Evolutionary conservation across 2,888 invertebrate genomes (phyloP), one percentile per base, ranked within the genome.

Genomic region (Phragmatobia fuliginosa): DNA sequence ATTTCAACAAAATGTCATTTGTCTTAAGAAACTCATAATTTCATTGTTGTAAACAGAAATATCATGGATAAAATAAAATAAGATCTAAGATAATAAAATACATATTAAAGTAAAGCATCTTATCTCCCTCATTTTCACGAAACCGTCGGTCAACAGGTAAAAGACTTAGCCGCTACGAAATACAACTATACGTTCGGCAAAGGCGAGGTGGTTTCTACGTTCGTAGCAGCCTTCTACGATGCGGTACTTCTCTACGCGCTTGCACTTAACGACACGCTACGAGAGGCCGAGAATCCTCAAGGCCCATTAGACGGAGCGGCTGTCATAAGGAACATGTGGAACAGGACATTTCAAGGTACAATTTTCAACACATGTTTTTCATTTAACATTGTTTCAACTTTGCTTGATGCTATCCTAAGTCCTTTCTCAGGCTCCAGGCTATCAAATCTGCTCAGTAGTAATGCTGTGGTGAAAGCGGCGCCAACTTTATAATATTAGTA

Each of bases 161-260:
- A 97, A 89, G 94, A 95, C 4, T 91, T 97, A 66, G 97, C 97
- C 1, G 95, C 96, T 60, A 95, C 95, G 72, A 96, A 96, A 81
- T 97, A 97, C 91, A 97, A 97, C 88, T 97, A 97, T 88, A 97
- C 97, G 0, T 97, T 97, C 80, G 96, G 96, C 21, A 97, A 97
- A 81, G 96, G 96, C 67, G 97, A 97, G 78, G 96, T 98, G 81
- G 98, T 99, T 58, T 98, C 98, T 74, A 98, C 98, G 52, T 99
- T 98, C 91, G 98, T 99, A 66, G 98, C 98, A 0, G 99, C 99
- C 2, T 98, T 99, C 92, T 99, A 99, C 92, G 99, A 99, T 86
- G 99, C 99, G 0, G 98, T 99, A 18, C 95, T 99, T 0, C 96
- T 99, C 52, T 99, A 99, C 91, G 98, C 99, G 0, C 96, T 98